phyloP scores from a whole-genome alignment of 2,888 invertebrate species.

The Helobdella robusta region DNA sequence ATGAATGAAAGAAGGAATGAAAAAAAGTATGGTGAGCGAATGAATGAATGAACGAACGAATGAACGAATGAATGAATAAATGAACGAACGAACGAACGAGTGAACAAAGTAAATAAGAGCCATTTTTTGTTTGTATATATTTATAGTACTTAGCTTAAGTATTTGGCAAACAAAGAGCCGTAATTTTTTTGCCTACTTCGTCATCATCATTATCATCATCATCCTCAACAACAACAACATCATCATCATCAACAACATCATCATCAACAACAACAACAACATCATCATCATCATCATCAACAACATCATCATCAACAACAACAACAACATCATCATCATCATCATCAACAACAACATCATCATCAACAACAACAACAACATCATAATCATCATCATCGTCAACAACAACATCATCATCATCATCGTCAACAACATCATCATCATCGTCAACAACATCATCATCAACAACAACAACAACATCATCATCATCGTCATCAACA shows the following conservation, averaged over 20 bases:
- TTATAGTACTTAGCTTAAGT: too few relatives aligned
- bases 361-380: slow-evolving; percentile 14
- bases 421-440: background rate
- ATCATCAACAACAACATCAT: slow-evolving; percentile 18
- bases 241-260: background rate
- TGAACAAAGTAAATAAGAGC: too few relatives aligned
- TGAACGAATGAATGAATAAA: too few relatives aligned
- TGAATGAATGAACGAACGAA: too few relatives aligned
- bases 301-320: slow-evolving; percentile 12
- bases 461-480: slow-evolving; percentile 13
- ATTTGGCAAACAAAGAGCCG: background rate
- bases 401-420: slow-evolving; percentile 5
- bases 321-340: slow-evolving; percentile 11
- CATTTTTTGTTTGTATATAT: too few relatives aligned
- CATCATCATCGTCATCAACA: slow-evolving; percentile 20
- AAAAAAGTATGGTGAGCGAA: too few relatives aligned
- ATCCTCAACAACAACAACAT: background rate
- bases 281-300: slow-evolving; percentile 16
- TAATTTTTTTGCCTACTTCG: background rate
- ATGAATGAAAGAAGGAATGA: background rate
- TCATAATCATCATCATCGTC: slow-evolving; percentile 10
- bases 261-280: slow-evolving; percentile 3
- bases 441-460: background rate
- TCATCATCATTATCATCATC: slow-evolving; percentile 22
- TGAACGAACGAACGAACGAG: too few relatives aligned